Conservation (phyloP, 2,797 vertebrate species). For the Telmatherina bonti region DNA sequence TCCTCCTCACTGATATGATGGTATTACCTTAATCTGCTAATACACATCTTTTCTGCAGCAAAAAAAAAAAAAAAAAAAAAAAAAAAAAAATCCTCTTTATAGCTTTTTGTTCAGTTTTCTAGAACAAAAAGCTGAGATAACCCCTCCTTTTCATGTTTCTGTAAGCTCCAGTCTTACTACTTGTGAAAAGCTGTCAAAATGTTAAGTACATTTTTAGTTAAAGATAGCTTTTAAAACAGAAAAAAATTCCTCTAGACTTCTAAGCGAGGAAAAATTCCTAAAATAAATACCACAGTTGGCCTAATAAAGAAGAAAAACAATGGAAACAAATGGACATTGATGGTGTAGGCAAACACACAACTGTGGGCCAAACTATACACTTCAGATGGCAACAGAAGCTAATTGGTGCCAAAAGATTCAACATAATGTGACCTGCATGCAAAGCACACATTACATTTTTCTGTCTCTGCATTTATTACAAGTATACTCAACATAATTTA, state of each 20-base stretch:
- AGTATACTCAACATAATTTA: conserved; percentile 62
- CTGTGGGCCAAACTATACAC: conserved; percentile 60
- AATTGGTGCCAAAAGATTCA: conserved; percentile 62
- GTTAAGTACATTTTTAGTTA: conserved; percentile 52
- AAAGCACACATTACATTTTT: conserved; percentile 30
- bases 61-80: conserved; percentile 33
- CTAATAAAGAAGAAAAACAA: conserved; percentile 59
- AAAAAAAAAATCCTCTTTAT: conserved; percentile 21
- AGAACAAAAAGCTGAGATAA: conserved; percentile 12
- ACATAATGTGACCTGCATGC: conserved; percentile 57
- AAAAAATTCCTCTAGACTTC: conserved; percentile 38
- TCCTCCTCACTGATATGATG: conserved; percentile 40
- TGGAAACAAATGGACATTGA: conserved; percentile 62
- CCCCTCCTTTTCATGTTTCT: conserved; percentile 31
- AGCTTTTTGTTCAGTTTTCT: conserved; percentile 14
- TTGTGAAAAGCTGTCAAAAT: conserved; percentile 28
- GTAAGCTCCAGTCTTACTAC: conserved; percentile 34
- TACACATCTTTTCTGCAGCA: conserved; percentile 11
- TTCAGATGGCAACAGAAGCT: conserved; percentile 61
- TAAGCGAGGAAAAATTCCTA: conserved; percentile 49
- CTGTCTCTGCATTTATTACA: conserved; percentile 53
- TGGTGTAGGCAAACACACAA: conserved; percentile 55
- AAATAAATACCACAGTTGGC: conserved; percentile 60
- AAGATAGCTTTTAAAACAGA: conserved; percentile 39
- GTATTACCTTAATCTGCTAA: conserved; percentile 31